Conservation (phyloP, 2,888 invertebrate species). For the Anthophora plumipes region DNA sequence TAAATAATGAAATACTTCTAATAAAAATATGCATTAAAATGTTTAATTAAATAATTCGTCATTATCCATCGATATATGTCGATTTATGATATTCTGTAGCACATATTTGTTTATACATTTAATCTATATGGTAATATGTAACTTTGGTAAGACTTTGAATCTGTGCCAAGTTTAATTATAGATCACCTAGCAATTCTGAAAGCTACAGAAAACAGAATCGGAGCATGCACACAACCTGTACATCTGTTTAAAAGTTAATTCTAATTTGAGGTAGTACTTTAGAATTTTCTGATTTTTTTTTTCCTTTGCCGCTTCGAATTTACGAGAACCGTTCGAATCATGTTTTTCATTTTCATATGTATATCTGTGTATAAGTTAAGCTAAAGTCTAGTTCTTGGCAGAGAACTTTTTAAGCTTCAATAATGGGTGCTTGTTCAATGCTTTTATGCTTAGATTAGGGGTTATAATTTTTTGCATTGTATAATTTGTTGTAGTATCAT, state of each 20-base stretch:
- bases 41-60: slow-evolving; percentile 1
- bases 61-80: not conserved
- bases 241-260: slow-evolving; percentile 50
- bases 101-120: slow-evolving; percentile 62
- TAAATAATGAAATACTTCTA: not conserved
- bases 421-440: slow-evolving; percentile 9
- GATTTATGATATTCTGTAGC: slow-evolving; percentile 17
- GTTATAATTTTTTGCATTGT: slow-evolving; percentile 2
- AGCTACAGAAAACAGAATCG: slow-evolving; percentile 70
- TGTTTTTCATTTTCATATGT: slow-evolving; percentile 1
- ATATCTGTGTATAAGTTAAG: not conserved
- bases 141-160: slow-evolving; percentile 69
- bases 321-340: not conserved
- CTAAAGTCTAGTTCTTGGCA: not conserved
- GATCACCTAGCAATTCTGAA: slow-evolving; percentile 72
- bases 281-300: not conserved
- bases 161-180: slow-evolving; percentile 78
- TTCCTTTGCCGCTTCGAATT: not conserved
- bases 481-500: slow-evolving; percentile 11
- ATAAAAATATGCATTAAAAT: not conserved
- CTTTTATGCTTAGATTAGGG: slow-evolving; percentile 29
- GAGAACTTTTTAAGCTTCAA: slow-evolving; percentile 12
- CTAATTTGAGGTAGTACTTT: slow-evolving; percentile 26
- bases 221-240: slow-evolving; percentile 61
- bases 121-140: slow-evolving; percentile 64